Percentiles rank a stretch among this genome's conserved stretches.
Conservation (phyloP, 1,140 invertebrate species). For the Macrosteles quadrilineatus region DNA sequence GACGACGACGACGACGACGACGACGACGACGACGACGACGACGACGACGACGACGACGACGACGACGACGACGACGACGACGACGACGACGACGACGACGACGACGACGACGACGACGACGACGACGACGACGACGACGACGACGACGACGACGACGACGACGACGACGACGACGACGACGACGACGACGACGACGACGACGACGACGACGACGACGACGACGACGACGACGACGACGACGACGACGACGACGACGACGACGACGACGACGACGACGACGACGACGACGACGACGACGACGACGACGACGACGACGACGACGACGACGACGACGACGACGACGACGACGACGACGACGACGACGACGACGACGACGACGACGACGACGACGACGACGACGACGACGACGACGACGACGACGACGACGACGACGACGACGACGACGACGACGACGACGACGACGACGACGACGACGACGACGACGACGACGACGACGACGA, state of each 20-base stretch:
- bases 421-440: constrained; percentile 1
- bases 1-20: constrained; percentile 1
- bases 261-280: constrained; percentile 1
- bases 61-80: constrained; percentile 1
- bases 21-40: constrained; percentile 1
- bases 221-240: constrained; percentile 1
- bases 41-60: constrained; percentile 1
- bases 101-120: constrained; percentile 1
- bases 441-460: constrained; percentile 1
- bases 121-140: constrained; percentile 1
- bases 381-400: constrained; percentile 1
- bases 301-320: constrained; percentile 1
- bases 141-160: constrained; percentile 1
- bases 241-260: constrained; percentile 1
- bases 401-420: constrained; percentile 1
- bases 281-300: constrained; percentile 1
- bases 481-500: constrained; percentile 1
- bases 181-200: constrained; percentile 1
- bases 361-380: constrained; percentile 1
- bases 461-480: constrained; percentile 1
- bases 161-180: constrained; percentile 1
- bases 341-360: constrained; percentile 1
- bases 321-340: constrained; percentile 1
- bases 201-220: constrained; percentile 1
- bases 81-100: constrained; percentile 1